Evolutionary conservation across 2,888 invertebrate genomes (phyloP).

Genomic region (Epistrophella euchroma): DNA sequence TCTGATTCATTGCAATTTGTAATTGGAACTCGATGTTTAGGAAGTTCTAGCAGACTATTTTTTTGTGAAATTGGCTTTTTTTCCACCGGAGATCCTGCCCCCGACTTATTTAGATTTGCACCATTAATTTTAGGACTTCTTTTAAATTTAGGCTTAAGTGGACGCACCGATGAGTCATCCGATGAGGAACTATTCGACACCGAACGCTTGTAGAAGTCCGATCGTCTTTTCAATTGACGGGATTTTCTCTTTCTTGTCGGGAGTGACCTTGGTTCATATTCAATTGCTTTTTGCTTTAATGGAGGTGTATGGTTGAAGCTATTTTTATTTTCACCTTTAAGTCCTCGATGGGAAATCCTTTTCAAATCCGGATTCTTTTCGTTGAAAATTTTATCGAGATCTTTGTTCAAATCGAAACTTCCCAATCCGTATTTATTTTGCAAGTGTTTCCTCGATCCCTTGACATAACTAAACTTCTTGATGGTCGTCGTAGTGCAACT

Average conservation of each 20-base stretch:
- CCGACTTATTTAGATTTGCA: neutral
- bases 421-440: conserved; percentile 78
- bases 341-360: neutral
- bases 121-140: neutral
- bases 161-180: neutral
- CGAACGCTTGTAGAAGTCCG: conserved; percentile 30
- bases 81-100: too few relatives aligned
- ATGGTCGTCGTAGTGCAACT: conserved; percentile 78
- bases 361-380: neutral
- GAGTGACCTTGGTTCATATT: neutral
- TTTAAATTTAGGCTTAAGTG: conserved; percentile 3
- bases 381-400: neutral
- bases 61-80: neutral
- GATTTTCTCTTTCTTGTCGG: neutral
- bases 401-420: neutral
- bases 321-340: neutral
- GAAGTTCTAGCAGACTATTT: neutral
- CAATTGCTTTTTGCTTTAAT: neutral
- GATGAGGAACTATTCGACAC: conserved; percentile 44
- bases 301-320: neutral
- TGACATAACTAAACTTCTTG: conserved; percentile 79
- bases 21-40: neutral
- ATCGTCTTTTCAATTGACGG: conserved; percentile 36
- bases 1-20: neutral
- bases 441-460: conserved; percentile 78